Evolutionary conservation across 2,888 invertebrate genomes (phyloP), one percentile per base, ranked within the genome.

Genomic region (Lasioglossum vierecki): DNA sequence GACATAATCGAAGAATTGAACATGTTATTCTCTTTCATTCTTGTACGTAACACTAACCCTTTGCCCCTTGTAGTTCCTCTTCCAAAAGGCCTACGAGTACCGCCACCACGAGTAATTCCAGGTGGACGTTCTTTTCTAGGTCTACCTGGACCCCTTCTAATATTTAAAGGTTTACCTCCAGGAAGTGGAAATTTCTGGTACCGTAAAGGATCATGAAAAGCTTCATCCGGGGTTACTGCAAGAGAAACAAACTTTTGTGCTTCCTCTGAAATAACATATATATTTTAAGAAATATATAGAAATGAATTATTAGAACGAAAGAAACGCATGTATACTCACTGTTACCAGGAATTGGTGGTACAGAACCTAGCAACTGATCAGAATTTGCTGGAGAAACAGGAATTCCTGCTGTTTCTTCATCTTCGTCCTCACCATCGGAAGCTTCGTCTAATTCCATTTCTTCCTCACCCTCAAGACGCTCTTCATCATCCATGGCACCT

Each of bases 391-490:
- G 96, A 76, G 96, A 95, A 84, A 95, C 93, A 75, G 95, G 95
- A 90, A 96, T 96, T 77, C 96, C 96, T 80, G 95, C 95, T 88
- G 95, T 95, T 86, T 96, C 96, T 86, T 96, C 96, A 90, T 96
- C 97, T 94, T 97, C 97, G 91, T 97, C 97, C 91, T 97, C 97
- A 85, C 97, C 96, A 93, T 97, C 97, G 68, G 97, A 97, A 88
- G 97, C 97, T 91, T 97, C 97, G 92, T 97, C 96, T 92, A 97
- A 96, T 95, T 97, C 97, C 96, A 97, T 97, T 94, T 97, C 97
- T 94, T 96, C 96, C 91, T 96, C 96, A 83, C 94, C 95, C 87
- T 94, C 95, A 90, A 95, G 92, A 90, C 95, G 95, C 90, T 94
- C 95, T 90, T 95, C 95, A 92, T 95, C 95, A 91, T 95, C 95